Evolutionary conservation across 2,888 invertebrate species (phyloP).

Genomic region (Agonopterix arenella): DNA sequence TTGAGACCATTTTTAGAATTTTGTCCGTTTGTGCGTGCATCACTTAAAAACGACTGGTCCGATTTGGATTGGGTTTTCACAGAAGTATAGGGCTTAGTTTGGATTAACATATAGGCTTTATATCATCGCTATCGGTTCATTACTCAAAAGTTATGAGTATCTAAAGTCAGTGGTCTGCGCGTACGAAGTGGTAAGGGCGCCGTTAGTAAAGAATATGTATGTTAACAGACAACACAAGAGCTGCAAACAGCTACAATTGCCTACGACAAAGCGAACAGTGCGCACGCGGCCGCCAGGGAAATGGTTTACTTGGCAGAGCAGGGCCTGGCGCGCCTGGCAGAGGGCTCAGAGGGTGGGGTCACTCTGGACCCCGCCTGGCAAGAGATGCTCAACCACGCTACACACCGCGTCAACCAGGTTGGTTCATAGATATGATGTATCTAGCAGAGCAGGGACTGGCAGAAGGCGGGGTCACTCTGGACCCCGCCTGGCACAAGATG

Average conservation of each 20-base stretch:
- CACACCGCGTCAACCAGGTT: slow-evolving; percentile 88
- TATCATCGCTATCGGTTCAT: too few species aligned
- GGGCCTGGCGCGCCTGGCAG: slow-evolving; percentile 78
- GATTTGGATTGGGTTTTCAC: too few species aligned
- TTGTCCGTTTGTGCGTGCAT: too few species aligned
- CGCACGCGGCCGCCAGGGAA: slow-evolving; percentile 94
- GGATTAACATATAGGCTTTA: too few species aligned
- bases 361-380: slow-evolving; percentile 95
- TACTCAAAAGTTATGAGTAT: too few species aligned
- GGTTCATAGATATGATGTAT: slow-evolving; percentile 77
- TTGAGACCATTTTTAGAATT: too few species aligned
- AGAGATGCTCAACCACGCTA: slow-evolving; percentile 96
- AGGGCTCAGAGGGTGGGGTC: slow-evolving; percentile 74
- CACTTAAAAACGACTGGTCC: too few species aligned
- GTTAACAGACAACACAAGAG: slow-evolving; percentile 83
- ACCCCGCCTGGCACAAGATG: too few species aligned
- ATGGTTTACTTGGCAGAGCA: slow-evolving; percentile 81
- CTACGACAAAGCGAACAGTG: slow-evolving; percentile 93
- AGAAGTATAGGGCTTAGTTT: too few species aligned
- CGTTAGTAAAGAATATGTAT: neutral
- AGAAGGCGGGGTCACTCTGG: slow-evolving; percentile 12
- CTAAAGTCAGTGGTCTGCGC: too few species aligned
- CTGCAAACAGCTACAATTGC: slow-evolving; percentile 85
- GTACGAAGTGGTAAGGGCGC: too few species aligned
- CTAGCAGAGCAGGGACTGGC: slow-evolving; percentile 78